These are phyloP conservation scores for Bufo bufo DNA, from an alignment of 2,113 vertebrate genomes.

Conservation along the genomic window DNA sequence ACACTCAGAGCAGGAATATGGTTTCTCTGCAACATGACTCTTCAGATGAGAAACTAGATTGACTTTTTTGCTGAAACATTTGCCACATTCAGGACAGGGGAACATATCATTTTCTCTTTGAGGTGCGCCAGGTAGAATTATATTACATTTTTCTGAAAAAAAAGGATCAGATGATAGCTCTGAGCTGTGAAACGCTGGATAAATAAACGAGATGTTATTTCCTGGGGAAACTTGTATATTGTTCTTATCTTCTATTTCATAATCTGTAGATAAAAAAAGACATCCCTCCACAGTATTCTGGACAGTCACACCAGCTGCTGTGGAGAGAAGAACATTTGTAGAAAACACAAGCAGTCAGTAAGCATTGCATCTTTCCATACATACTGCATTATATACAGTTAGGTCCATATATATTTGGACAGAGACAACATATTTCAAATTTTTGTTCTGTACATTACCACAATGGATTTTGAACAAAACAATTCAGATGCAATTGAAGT, in stretches of 20 bases:
- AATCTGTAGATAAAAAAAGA: not conserved
- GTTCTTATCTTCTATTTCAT: not conserved
- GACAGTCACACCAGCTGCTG: not conserved
- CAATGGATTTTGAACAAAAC: too few relatives aligned
- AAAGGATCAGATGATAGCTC: not conserved
- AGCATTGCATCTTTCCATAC: too few relatives aligned
- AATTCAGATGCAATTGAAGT: too few relatives aligned
- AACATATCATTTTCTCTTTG: not conserved
- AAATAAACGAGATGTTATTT: not conserved
- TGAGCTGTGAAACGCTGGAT: not conserved
- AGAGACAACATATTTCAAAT: too few relatives aligned
- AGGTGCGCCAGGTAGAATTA: not conserved
- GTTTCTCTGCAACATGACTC: not conserved
- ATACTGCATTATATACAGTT: too few relatives aligned
- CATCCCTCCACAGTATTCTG: not conserved
- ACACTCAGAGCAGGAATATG: not conserved
- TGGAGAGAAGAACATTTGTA: not conserved
- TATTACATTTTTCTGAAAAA: not conserved
- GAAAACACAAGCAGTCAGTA: too few relatives aligned
- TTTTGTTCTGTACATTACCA: too few relatives aligned
- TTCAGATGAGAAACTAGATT: not conserved
- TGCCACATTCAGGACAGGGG: not conserved
- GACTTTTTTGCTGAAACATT: not conserved
- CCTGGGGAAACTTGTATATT: not conserved
- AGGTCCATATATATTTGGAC: too few relatives aligned